Evolutionary conservation across 2,888 invertebrate species (phyloP), one percentile per base, ranked within the genome.

Genomic region (Cryptocephalus primarius): DNA sequence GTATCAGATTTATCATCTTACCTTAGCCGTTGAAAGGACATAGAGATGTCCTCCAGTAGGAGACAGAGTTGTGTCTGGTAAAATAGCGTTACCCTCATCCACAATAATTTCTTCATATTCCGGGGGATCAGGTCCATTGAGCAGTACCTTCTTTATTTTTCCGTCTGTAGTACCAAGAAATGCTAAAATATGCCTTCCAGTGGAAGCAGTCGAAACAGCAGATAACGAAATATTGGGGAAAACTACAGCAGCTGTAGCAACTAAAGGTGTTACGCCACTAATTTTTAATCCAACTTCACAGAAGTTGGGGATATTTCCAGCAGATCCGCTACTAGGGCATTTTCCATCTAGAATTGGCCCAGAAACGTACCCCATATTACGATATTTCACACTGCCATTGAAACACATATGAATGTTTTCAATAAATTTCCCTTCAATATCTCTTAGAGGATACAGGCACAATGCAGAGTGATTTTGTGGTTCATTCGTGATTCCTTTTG

Each of bases 351-450:
- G 83, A 60, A 93, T 89, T 60, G 87, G 86, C 9, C 90, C 90
- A 53, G 90, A 94, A 66, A 90, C 86, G 69, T 90, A 91, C 13
- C 85, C 91, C 83, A 89, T 85, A 64, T 88, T 92, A 42, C 95
- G 82, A 65, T 92, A 88, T 65, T 88, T 90, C 56, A 89, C 88
- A 59, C 88, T 88, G 33, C 95, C 95, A 70, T 93, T 90, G 68
- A 95, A 95, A 72, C 97, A 97, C 83, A 91, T 88, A 68, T 94
- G 93, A 60, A 96, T 93, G 73, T 96, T 97, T 70, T 93, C 89
- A 65, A 89, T 90, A 70, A 97, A 97, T 68, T 88, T 88, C 56
- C 84, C 83, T 67, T 93, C 90, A 60, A 96, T 89, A 55, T 90
- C 87, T 60, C 86, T 82, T 53, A 97, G 74, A 48, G 93, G 88